phyloP scores from a whole-genome alignment of 2,113 vertebrate species.

The Brachypteracias leptosomus region DNA sequence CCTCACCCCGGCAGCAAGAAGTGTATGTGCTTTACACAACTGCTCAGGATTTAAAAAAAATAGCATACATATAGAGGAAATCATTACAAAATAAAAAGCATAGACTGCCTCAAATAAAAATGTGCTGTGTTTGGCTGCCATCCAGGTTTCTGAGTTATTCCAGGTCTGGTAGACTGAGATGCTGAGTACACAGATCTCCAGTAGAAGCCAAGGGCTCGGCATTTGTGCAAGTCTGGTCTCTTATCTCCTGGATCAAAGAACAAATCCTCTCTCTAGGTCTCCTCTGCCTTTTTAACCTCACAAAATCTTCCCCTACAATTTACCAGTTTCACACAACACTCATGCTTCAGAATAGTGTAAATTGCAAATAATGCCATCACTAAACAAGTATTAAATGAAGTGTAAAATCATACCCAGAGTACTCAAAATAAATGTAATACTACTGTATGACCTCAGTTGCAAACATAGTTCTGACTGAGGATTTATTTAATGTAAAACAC shows the following conservation, averaged over 20 bases:
- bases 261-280: constrained; percentile 40
- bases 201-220: not conserved
- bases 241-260: constrained; percentile 28
- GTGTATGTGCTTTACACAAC: not conserved
- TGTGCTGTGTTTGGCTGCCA: not conserved
- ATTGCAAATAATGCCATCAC: not conserved
- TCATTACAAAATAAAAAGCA: not conserved
- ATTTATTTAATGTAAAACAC: not conserved
- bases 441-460: not conserved
- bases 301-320: not conserved
- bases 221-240: not conserved
- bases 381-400: not conserved
- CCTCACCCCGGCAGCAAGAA: not conserved
- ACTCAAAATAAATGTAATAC: not conserved
- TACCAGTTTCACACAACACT: not conserved
- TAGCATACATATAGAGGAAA: not conserved
- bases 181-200: constrained; percentile 22
- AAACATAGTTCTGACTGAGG: not conserved
- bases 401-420: not conserved
- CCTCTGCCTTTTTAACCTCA: constrained; percentile 44
- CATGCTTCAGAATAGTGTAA: not conserved
- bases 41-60: not conserved
- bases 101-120: constrained; percentile 11
- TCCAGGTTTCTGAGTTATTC: constrained; percentile 12
- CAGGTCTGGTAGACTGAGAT: constrained; percentile 18